Percentiles rank a stretch among this genome's conserved stretches.
phyloP scores from a whole-genome alignment of 1,140 invertebrate species.

The Tetramorium parvispinum region DNA sequence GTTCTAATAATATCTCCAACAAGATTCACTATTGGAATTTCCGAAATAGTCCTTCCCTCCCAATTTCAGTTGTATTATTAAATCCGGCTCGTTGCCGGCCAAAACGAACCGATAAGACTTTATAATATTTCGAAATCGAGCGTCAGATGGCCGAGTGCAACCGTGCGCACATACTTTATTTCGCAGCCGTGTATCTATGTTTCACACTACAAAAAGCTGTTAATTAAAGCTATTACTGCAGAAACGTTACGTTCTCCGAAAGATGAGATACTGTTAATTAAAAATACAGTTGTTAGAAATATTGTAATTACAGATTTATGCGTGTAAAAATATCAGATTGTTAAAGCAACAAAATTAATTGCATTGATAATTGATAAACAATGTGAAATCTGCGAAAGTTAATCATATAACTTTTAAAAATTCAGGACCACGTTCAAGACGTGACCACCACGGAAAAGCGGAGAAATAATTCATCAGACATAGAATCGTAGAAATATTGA shows the following conservation, averaged over 20 bases:
- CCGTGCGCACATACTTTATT: slow-evolving; percentile 48
- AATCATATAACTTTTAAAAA: not conserved
- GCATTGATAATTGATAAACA: not conserved
- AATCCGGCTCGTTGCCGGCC: not conserved
- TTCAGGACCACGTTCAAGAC: too few relatives aligned
- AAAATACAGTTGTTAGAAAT: not conserved
- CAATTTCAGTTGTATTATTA: slow-evolving; percentile 31
- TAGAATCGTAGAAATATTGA: not conserved
- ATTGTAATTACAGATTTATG: not conserved
- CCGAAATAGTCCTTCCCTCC: not conserved
- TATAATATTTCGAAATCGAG: slow-evolving; percentile 43
- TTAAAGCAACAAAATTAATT: not conserved
- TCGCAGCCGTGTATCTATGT: slow-evolving; percentile 41
- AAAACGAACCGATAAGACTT: slow-evolving; percentile 10
- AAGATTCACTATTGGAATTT: slow-evolving; percentile 34
- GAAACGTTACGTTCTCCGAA: not conserved
- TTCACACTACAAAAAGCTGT: slow-evolving; percentile 8
- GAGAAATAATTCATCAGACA: not conserved
- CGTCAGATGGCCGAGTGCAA: slow-evolving; percentile 55
- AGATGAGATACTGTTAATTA: not conserved
- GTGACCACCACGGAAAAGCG: too few relatives aligned
- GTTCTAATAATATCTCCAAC: slow-evolving; percentile 40
- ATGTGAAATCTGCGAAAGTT: not conserved
- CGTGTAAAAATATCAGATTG: not conserved
- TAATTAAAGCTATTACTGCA: not conserved